Evolutionary conservation across 1,140 invertebrate species (phyloP).

Genomic region (Aphelinus atriplicis): DNA sequence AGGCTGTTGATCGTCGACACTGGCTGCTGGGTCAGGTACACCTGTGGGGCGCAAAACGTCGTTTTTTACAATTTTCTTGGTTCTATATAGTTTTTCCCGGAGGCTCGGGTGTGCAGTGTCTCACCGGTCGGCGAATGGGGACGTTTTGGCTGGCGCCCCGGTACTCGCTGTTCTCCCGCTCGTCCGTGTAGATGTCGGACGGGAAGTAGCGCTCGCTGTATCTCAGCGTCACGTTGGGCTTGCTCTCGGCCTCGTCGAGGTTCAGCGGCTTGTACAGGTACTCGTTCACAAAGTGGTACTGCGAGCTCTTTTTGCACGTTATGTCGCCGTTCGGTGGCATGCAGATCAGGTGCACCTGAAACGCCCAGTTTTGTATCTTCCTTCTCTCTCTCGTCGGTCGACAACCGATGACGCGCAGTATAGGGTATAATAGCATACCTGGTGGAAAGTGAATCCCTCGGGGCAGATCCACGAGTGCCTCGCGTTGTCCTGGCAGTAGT

Average conservation of each 20-base stretch:
- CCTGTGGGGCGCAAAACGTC: not conserved
- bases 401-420: not conserved
- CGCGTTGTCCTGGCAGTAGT: conserved; percentile 91
- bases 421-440: conserved; percentile 67
- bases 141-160: conserved; percentile 45
- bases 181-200: conserved; percentile 76
- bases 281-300: conserved; percentile 93
- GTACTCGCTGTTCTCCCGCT: conserved; percentile 73
- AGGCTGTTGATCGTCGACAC: conserved; percentile 57
- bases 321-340: conserved; percentile 91
- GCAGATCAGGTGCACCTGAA: conserved; percentile 88
- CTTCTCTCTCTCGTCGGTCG: too few species aligned
- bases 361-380: not conserved
- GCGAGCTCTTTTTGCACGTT: conserved; percentile 87
- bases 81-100: not conserved
- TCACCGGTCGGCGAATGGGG: conserved; percentile 53
- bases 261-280: conserved; percentile 91
- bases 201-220: conserved; percentile 89
- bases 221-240: conserved; percentile 82
- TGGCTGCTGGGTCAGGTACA: conserved; percentile 52
- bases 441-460: conserved; percentile 91
- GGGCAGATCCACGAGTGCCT: conserved; percentile 94
- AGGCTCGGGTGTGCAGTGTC: not conserved
- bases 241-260: conserved; percentile 79
- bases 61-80: not conserved